These are phyloP conservation scores for Ptiloglossa arizonensis DNA, from an alignment of 1,140 invertebrate genomes.

Conservation along the genomic window DNA sequence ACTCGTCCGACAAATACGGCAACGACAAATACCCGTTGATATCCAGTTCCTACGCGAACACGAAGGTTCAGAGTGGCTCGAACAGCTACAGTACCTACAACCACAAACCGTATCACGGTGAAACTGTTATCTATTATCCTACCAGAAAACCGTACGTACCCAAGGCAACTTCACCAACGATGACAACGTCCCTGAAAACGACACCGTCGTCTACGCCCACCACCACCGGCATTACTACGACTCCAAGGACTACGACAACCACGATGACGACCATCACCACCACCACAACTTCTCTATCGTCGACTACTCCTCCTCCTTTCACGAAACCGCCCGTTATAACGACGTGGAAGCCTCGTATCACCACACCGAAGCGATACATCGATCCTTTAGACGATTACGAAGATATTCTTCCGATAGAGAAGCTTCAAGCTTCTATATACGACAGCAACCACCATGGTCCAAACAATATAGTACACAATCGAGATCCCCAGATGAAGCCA, in stretches of 20 bases:
- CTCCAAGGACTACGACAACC: conserved; percentile 65
- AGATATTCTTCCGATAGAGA: conserved; percentile 68
- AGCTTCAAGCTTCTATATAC: conserved; percentile 49
- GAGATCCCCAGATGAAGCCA: conserved; percentile 38
- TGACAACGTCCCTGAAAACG: conserved; percentile 66
- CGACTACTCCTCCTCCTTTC: conserved; percentile 11
- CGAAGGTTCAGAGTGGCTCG: conserved; percentile 87
- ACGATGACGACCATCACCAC: conserved; percentile 72
- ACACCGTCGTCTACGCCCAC: conserved; percentile 69
- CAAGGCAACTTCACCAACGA: conserved; percentile 52
- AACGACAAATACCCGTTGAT: conserved; percentile 85
- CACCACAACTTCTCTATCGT: conserved; percentile 51
- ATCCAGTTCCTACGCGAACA: conserved; percentile 88
- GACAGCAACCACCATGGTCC: conserved; percentile 2
- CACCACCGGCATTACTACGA: conserved; percentile 64
- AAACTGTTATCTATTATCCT: conserved; percentile 66
- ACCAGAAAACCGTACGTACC: conserved; percentile 41
- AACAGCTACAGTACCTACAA: conserved; percentile 85
- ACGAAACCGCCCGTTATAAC: conserved; percentile 68
- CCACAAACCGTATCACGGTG: conserved; percentile 83
- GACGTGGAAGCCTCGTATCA: conserved; percentile 73
- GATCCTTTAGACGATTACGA: conserved; percentile 66
- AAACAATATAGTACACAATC: conserved; percentile 60
- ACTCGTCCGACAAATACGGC: conserved; percentile 85
- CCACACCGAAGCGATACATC: conserved; percentile 40